Evolutionary conservation across 2,888 invertebrate genomes (phyloP).

Genomic region (Mythimna impura): DNA sequence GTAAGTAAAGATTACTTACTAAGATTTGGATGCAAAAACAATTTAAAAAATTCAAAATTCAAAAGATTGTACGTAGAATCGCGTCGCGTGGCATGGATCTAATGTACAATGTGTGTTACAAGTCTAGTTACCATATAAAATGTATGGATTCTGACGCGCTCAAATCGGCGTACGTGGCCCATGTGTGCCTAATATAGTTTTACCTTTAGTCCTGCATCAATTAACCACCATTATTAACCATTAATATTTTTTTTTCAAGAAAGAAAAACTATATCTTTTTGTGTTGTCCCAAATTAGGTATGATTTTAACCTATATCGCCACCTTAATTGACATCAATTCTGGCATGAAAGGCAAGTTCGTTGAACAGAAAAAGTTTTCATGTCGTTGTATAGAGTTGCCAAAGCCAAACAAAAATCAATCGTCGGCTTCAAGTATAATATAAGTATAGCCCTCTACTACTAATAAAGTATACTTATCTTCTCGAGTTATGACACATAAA

Average conservation of each 20-base stretch:
- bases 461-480: too few species aligned
- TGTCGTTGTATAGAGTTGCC: conserved; percentile 14
- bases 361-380: conserved; percentile 20
- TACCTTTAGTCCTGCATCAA: not conserved
- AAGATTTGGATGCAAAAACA: not conserved
- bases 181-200: too few species aligned
- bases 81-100: too few species aligned
- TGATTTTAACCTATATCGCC: not conserved
- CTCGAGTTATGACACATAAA: not conserved
- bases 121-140: too few species aligned
- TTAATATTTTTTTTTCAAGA: not conserved
- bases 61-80: too few species aligned
- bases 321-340: not conserved
- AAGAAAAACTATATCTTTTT: not conserved
- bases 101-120: too few species aligned
- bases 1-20: too few species aligned
- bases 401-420: conserved; percentile 25
- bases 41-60: too few species aligned
- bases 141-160: too few species aligned
- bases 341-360: conserved; percentile 14
- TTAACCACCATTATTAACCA: too few species aligned
- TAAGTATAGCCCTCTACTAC: conserved; percentile 12
- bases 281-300: not conserved
- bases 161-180: too few species aligned
- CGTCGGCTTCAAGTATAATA: not conserved